Evolutionary conservation across 53 echinoderm and acorn worm genomes (phyloP), one percentile per base, ranked within the genome.

Genomic region (Astropecten irregularis): DNA sequence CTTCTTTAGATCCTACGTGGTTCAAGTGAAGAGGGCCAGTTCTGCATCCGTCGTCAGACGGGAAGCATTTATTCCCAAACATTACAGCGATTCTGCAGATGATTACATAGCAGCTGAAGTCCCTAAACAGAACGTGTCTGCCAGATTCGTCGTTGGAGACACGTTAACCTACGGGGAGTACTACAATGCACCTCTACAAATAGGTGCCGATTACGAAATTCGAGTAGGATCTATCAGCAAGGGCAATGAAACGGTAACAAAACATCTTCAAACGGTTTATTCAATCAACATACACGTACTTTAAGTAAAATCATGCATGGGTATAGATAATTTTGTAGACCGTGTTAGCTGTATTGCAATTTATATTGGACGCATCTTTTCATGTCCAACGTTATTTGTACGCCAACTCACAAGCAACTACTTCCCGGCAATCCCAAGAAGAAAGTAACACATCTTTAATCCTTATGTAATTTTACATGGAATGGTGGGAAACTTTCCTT

Each of bases 41-140:
- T 42, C 44, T 31, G 19, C 64, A 27, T 8, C 47, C 0, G 37
- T 49, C 20, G 46, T 65, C 5, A 60, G 49, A 18, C 39, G 70
- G 33, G 86, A 74, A 3, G 44, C 57, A 10, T 22, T 63, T 2
- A 28, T 38, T 20, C 19, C 69, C 9, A 23, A 22, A 29, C 58
- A 31, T 28, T 82, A 59, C 40, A 50, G 30, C 2, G 68, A 72
- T 2, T 82, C 91, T 0, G 69, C 77, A 0, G 49, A 83, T 15
- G 52, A 90, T 38, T 95, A 92, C 69, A 81, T 95, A 10, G 88
- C 95, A 3, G 95, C 92, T 2, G 92, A 95, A 65, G 66, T 92
- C 33, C 49, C 61, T 7, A 77, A 87, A 31, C 36, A 61, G 2
- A 44, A 74, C 30, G 64, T 90, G 1, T 63, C 82, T 0, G 68